phyloP scores from a whole-genome alignment of 2,888 invertebrate species.

The Octonoba sinensis region DNA sequence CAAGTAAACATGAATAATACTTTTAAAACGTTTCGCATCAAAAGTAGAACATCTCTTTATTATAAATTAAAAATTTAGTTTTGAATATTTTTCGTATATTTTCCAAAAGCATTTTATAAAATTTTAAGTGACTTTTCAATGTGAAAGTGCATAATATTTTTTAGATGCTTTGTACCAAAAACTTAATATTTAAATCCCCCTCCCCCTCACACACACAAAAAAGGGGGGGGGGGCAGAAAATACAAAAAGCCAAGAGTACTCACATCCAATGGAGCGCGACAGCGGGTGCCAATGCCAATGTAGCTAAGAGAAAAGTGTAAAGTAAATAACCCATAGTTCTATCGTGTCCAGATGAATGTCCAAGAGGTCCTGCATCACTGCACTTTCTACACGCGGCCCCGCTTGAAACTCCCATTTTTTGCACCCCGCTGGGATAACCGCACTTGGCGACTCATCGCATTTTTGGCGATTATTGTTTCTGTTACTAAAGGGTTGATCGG shows the following conservation, averaged over 20 bases:
- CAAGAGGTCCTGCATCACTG: conserved; percentile 46
- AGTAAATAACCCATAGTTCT: conserved; percentile 34
- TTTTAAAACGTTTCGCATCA: too few relatives aligned
- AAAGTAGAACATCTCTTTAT: too few relatives aligned
- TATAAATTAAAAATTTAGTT: too few relatives aligned
- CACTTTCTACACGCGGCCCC: conserved; percentile 39
- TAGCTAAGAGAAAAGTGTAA: conserved; percentile 30
- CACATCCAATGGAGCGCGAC: conserved; percentile 47
- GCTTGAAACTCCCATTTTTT: conserved; percentile 54
- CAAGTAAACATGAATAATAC: too few relatives aligned
- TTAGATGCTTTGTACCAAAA: too few relatives aligned
- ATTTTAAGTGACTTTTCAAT: background rate
- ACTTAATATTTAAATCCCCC: too few relatives aligned
- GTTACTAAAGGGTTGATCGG: too few relatives aligned
- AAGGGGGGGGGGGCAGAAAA: background rate
- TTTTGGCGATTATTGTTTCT: conserved; percentile 21
- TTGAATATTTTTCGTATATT: too few relatives aligned
- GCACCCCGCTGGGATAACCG: conserved; percentile 41
- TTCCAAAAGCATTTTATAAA: background rate
- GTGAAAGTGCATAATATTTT: too few relatives aligned
- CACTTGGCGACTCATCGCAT: conserved; percentile 37
- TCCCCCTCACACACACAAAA: background rate
- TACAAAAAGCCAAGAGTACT: conserved; percentile 1
- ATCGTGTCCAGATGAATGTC: conserved; percentile 33
- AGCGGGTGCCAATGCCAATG: conserved; percentile 27